Conservation (phyloP, 2,797 vertebrate species). For the Urophycis tenuis region DNA sequence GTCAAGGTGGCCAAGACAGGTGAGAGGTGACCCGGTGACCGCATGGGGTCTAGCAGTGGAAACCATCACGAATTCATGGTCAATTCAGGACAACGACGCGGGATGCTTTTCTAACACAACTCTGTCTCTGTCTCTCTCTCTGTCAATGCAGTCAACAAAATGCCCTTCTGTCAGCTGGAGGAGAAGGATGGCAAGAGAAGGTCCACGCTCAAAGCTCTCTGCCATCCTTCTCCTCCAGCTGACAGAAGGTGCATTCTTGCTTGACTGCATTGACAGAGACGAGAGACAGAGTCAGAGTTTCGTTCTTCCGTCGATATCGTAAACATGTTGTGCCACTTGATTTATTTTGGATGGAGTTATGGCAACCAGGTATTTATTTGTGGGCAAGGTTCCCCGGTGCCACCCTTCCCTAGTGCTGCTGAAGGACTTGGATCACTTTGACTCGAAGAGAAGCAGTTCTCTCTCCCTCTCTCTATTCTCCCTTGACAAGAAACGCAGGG, state of each 20-base stretch:
- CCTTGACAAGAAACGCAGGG: not conserved
- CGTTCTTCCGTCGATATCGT: not conserved
- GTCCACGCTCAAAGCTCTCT: conserved; percentile 64
- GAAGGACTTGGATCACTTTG: not conserved
- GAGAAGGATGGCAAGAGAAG: conserved; percentile 66
- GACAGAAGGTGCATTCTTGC: conserved; percentile 77
- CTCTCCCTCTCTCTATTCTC: too few species aligned
- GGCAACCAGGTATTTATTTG: not conserved
- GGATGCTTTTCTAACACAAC: not conserved
- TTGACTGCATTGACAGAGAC: conserved; percentile 68
- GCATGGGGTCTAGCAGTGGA: too few species aligned
- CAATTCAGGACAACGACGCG: not conserved
- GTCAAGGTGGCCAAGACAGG: conserved; percentile 72
- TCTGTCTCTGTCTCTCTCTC: too few species aligned
- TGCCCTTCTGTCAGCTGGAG: conserved; percentile 76
- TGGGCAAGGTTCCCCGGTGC: not conserved
- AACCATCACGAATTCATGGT: not conserved
- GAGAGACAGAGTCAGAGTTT: not conserved
- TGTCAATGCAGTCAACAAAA: conserved; percentile 71
- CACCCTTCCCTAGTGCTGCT: not conserved
- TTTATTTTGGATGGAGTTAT: not conserved
- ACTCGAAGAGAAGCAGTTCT: not conserved
- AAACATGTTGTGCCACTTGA: conserved; percentile 2
- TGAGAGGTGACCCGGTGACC: conserved; percentile 24
- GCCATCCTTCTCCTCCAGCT: conserved; percentile 70